Evolutionary conservation across 2,888 invertebrate genomes (phyloP).

Genomic region (Acanthoscelides obtectus): DNA sequence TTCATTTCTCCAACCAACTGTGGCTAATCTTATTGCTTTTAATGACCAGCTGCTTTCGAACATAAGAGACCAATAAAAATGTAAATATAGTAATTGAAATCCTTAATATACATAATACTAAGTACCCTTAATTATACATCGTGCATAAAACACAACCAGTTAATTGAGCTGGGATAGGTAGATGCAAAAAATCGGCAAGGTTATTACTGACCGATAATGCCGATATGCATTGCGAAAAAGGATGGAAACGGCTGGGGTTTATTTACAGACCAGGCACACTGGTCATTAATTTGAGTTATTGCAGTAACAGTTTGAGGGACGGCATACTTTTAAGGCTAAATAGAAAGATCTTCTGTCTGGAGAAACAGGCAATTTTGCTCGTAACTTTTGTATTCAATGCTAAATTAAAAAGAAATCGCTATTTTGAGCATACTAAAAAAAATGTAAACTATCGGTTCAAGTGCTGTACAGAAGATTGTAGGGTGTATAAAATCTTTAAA

Average conservation of each 20-base stretch:
- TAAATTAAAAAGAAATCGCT: too few relatives aligned
- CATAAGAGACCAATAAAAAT: not conserved
- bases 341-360: too few relatives aligned
- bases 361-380: too few relatives aligned
- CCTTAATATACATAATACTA: not conserved
- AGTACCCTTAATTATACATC: not conserved
- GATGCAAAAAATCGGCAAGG: not conserved
- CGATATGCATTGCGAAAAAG: not conserved
- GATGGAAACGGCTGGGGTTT: not conserved
- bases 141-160: not conserved
- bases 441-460: too few relatives aligned
- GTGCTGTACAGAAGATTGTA: too few relatives aligned
- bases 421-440: too few relatives aligned
- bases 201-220: not conserved
- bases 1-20: not conserved
- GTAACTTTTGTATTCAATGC: too few relatives aligned
- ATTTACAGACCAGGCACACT: not conserved
- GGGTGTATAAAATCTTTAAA: too few relatives aligned
- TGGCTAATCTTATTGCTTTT: not conserved
- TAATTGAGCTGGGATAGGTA: not conserved
- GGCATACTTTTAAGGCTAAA: too few relatives aligned
- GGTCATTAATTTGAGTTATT: too few relatives aligned
- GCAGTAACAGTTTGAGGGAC: too few relatives aligned
- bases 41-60: not conserved
- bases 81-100: not conserved